Conservation (phyloP, 2,797 vertebrate genomes). For the Brotogeris chrysoptera region DNA sequence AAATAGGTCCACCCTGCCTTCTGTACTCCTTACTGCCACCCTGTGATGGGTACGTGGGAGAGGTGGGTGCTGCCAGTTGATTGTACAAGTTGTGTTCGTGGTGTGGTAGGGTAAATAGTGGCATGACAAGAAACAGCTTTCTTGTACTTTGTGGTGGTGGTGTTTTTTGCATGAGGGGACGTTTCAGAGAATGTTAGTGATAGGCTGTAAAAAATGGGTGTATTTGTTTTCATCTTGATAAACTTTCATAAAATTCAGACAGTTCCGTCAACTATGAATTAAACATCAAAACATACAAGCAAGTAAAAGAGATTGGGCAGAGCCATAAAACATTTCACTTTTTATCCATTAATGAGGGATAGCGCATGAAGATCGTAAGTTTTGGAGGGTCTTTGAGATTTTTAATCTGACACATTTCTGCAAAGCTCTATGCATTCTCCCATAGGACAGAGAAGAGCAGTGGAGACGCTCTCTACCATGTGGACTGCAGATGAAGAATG, state of each 20-base stretch:
- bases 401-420: constrained; percentile 58
- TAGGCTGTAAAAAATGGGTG: background rate
- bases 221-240: background rate
- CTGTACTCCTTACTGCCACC: background rate
- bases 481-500: constrained; percentile 74
- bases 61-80: background rate
- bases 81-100: background rate
- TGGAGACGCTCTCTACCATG: constrained; percentile 65
- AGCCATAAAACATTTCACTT: background rate
- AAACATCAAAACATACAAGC: background rate
- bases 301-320: background rate
- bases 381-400: constrained; percentile 25
- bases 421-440: constrained; percentile 34
- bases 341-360: constrained; percentile 35
- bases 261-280: background rate
- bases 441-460: constrained; percentile 18
- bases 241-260: background rate
- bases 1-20: background rate
- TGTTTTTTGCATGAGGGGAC: background rate
- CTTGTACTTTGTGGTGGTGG: background rate
- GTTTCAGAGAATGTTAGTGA: background rate
- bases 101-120: background rate
- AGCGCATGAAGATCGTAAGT: constrained; percentile 43
- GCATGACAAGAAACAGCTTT: background rate
- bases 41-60: background rate